Conservation (phyloP, 2,888 invertebrate genomes). For the Dioctria rufipes region DNA sequence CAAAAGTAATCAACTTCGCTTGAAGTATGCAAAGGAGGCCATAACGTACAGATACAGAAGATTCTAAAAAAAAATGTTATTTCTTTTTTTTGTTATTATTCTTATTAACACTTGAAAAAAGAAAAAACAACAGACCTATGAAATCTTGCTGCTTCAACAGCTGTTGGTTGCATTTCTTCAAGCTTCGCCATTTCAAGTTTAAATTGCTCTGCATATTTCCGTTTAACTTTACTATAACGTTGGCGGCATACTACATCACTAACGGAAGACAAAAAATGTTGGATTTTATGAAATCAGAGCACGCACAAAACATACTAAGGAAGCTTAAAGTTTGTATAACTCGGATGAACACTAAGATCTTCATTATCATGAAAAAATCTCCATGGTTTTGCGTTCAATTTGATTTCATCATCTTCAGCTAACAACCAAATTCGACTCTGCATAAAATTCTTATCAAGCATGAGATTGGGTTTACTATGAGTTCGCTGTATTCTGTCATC, state of each 20-base stretch:
- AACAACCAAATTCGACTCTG: not conserved
- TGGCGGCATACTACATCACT: conserved; percentile 8
- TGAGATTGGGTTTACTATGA: too few relatives aligned
- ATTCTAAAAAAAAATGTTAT: not conserved
- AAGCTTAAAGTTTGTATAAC: conserved; percentile 11
- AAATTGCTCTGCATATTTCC: conserved; percentile 28
- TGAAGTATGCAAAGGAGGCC: conserved; percentile 10
- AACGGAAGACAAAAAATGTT: not conserved
- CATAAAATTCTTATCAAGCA: not conserved
- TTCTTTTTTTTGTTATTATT: too few relatives aligned
- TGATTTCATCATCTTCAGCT: not conserved
- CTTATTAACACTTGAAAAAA: not conserved
- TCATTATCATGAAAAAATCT: not conserved
- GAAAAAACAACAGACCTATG: not conserved
- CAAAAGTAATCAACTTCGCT: not conserved
- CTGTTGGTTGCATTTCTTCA: conserved; percentile 13
- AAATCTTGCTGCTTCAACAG: conserved; percentile 45
- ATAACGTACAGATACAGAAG: not conserved
- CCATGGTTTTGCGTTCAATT: too few relatives aligned
- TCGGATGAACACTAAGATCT: conserved; percentile 16
- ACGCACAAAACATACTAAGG: conserved; percentile 9
- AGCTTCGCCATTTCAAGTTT: conserved; percentile 28
- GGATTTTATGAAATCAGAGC: not conserved
- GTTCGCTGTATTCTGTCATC: too few relatives aligned
- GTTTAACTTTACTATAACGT: not conserved